Evolutionary conservation across 2,888 invertebrate genomes (phyloP), one percentile per base, ranked within the genome.

Genomic region (Oasisia sp.): DNA sequence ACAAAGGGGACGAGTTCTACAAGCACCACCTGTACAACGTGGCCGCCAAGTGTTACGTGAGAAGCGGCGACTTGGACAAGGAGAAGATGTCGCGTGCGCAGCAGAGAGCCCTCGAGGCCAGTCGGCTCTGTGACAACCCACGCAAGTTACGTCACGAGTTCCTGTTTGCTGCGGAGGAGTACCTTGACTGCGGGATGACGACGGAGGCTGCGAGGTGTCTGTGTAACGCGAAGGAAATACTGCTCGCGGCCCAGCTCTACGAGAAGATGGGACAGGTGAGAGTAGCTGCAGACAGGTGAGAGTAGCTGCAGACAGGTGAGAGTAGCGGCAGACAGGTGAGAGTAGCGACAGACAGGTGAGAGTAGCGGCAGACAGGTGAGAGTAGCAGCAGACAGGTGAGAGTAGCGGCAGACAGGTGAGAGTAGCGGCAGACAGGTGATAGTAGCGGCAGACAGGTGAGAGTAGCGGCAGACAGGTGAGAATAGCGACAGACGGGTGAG

Each of bases 11-110:
- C 19, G 94, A 95, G 19, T 95, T 95, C 93, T 95, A 94, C 94
- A 93, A 93, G 32, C 94, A 94, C 32, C 94, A 93, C 2, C 93
- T 95, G 92, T 95, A 95, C 92, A 93, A 94, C 32, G 94, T 95
- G 9, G 95, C 95, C 11, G 95, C 95, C 32, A 95, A 95, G 92
- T 95, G 95, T 92, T 95, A 94, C 92, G 92, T 93, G 8, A 94
- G 93, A 91, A 95, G 94, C 19, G 94, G 93, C 0, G 93, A 94
- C 11, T 44, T 91, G 5, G 94, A 93, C 32, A 94, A 94, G 92
- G 94, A 94, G 92, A 94, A 94, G 44, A 92, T 95, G 0, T 95
- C 95, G 8, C 45, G 94, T 19, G 95, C 95, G 32, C 95, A 95
- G 93, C 94, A 94, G 89, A 94, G 94, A 89, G 95, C 95, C n/a